Conservation (phyloP, 2,113 vertebrate species). For the Rhineura floridana region DNA sequence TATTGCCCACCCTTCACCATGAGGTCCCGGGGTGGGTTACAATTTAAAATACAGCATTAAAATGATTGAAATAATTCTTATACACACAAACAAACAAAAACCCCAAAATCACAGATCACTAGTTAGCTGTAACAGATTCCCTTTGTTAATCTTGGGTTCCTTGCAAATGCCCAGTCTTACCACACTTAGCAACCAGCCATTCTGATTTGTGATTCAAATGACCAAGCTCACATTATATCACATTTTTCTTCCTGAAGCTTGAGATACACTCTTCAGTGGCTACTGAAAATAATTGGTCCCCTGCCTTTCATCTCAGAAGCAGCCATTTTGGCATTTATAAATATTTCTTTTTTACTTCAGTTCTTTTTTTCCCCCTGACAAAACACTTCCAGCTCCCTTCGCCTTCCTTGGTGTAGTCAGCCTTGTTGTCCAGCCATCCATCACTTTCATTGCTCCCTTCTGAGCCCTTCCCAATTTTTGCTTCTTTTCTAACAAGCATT, state of each 20-base stretch:
- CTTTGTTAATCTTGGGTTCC: neutral
- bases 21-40: no score
- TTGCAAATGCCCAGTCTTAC: neutral
- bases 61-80: no score
- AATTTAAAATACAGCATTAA: no score
- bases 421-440: conserved; percentile 3
- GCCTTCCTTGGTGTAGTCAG: neutral
- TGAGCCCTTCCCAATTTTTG: neutral
- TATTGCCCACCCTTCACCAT: no score
- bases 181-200: neutral
- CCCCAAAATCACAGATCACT: no score
- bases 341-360: neutral
- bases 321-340: conserved; percentile 31
- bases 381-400: neutral
- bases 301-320: conserved; percentile 30
- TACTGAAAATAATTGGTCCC: conserved; percentile 39
- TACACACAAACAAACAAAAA: no score
- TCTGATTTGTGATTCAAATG: neutral
- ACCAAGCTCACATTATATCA: neutral
- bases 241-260: conserved; percentile 23
- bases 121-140: neutral
- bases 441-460: neutral
- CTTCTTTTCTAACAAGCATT: neutral
- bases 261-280: conserved; percentile 22
- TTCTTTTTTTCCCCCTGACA: neutral